Percentiles rank a stretch among this genome's conserved stretches.
Evolutionary conservation across 2,797 vertebrate genomes (phyloP).

Genomic region (Gastrophryne carolinensis): DNA sequence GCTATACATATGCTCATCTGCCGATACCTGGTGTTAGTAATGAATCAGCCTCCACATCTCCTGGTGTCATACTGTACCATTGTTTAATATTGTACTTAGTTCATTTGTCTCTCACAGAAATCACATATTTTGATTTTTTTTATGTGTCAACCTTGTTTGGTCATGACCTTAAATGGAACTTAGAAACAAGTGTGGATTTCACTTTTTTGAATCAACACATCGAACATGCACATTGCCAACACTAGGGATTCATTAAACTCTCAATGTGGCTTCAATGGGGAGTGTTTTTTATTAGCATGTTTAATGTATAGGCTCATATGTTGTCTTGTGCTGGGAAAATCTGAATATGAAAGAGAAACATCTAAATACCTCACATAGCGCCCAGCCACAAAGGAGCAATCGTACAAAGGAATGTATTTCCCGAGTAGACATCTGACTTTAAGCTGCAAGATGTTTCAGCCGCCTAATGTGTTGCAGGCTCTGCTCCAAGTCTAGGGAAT

Average conservation of each 20-base stretch:
- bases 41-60: too few relatives aligned
- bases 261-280: background rate
- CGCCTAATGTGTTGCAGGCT: constrained; percentile 17
- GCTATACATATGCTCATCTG: too few relatives aligned
- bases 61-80: too few relatives aligned
- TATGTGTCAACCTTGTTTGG: too few relatives aligned
- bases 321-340: background rate
- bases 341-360: background rate
- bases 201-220: too few relatives aligned
- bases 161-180: too few relatives aligned
- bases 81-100: too few relatives aligned
- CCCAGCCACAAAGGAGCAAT: constrained; percentile 10
- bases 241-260: background rate
- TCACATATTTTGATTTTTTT: too few relatives aligned
- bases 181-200: too few relatives aligned
- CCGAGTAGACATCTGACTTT: constrained; percentile 14
- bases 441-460: constrained; percentile 25
- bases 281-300: background rate
- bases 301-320: constrained; percentile 21
- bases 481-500: constrained; percentile 3
- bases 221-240: background rate
- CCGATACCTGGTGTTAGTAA: too few relatives aligned
- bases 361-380: background rate
- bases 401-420: constrained; percentile 29
- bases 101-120: too few relatives aligned